A percentile compares a stretch with the other conserved stretches of the same genome.
Conservation (phyloP, 2,888 invertebrate genomes). For the Oligia strigilis region DNA sequence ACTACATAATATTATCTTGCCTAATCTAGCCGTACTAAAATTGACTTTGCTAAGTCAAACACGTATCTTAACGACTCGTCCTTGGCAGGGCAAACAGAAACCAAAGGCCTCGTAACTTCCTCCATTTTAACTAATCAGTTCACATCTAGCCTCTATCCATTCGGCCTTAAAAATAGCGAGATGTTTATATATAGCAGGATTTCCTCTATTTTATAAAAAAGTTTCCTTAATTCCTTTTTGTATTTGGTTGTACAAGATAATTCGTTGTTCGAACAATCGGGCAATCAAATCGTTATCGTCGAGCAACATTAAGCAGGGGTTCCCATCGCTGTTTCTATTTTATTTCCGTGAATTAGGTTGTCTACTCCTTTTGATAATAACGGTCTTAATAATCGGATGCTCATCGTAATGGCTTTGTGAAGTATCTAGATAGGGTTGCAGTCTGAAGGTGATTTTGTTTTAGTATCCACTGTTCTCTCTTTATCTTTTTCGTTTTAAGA, state of each 20-base stretch:
- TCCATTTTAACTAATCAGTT: slow-evolving; percentile 63
- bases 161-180: slow-evolving; percentile 61
- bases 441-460: slow-evolving; percentile 44
- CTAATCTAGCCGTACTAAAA: slow-evolving; percentile 22
- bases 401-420: slow-evolving; percentile 53
- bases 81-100: slow-evolving; percentile 63
- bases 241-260: slow-evolving; percentile 63
- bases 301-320: slow-evolving; percentile 68
- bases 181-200: slow-evolving; percentile 56
- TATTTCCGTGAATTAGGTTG: slow-evolving; percentile 66
- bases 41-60: slow-evolving; percentile 38
- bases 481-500: slow-evolving; percentile 29
- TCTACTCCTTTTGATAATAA: slow-evolving; percentile 65
- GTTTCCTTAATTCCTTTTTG: slow-evolving; percentile 64
- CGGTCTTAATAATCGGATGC: slow-evolving; percentile 56
- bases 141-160: slow-evolving; percentile 67
- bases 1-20: not conserved
- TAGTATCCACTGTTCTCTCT: slow-evolving; percentile 35
- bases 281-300: slow-evolving; percentile 70
- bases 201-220: slow-evolving; percentile 63
- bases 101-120: slow-evolving; percentile 62
- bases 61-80: slow-evolving; percentile 56
- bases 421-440: slow-evolving; percentile 47
- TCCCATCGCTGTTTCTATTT: slow-evolving; percentile 68
- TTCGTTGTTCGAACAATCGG: slow-evolving; percentile 65